phyloP scores from a whole-genome alignment of 2,113 vertebrate species.

The Muscicapa adusta region DNA sequence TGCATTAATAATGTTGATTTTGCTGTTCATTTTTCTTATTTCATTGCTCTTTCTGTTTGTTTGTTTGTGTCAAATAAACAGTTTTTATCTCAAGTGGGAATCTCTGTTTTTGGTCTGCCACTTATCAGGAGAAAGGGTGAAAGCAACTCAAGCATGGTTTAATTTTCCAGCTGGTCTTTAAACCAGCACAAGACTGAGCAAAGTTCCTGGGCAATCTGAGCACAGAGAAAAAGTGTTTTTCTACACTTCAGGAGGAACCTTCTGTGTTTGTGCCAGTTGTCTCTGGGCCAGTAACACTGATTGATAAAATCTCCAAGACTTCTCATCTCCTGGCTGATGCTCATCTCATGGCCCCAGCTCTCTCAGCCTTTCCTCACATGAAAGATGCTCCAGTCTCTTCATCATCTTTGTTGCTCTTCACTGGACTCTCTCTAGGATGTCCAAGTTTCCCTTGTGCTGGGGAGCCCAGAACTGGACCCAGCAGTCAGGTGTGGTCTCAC shows the following conservation, averaged over 20 bases:
- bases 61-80: neutral
- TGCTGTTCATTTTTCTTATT: neutral
- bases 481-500: neutral
- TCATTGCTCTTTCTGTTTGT: neutral
- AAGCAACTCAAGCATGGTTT: rapidly evolving
- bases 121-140: no score
- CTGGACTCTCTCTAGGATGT: neutral
- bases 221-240: neutral
- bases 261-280: neutral
- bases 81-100: neutral
- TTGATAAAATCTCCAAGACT: neutral
- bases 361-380: neutral
- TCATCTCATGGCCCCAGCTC: neutral
- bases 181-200: neutral
- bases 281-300: neutral
- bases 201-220: neutral
- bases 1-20: neutral
- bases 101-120: neutral
- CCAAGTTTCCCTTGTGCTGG: neutral
- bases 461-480: neutral
- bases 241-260: neutral
- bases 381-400: neutral
- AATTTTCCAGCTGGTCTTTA: neutral
- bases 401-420: neutral
- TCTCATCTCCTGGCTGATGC: neutral